These are phyloP conservation scores for Caretta caretta DNA, from an alignment of 2,113 vertebrate genomes.

Conservation along the genomic window DNA sequence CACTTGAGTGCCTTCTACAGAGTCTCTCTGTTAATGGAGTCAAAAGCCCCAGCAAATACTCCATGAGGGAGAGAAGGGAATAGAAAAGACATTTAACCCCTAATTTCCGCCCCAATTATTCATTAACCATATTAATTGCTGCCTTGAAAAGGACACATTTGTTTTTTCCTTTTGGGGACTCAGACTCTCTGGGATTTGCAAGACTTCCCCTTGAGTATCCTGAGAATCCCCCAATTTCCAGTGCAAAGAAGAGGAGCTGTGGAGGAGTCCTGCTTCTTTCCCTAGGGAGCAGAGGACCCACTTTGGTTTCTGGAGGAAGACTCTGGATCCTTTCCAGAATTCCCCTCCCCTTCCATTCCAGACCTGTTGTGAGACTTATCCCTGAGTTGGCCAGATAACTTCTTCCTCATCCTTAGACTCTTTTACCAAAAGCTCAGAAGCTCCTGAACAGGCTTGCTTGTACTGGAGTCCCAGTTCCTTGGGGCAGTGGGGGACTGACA, in stretches of 20 bases:
- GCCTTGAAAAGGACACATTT: neutral
- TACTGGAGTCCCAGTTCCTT: neutral
- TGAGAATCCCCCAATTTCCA: neutral
- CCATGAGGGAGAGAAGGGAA: neutral
- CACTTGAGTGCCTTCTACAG: neutral
- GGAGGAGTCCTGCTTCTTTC: neutral
- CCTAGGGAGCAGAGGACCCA: accelerated
- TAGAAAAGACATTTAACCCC: neutral
- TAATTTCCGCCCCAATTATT: too few relatives aligned
- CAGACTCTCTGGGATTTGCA: neutral
- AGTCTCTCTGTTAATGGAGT: neutral
- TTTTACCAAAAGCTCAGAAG: too few relatives aligned
- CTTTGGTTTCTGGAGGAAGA: too few relatives aligned
- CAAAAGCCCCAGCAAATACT: neutral
- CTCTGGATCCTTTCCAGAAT: too few relatives aligned
- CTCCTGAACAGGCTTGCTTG: neutral
- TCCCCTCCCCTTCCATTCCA: neutral
- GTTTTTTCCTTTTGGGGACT: neutral
- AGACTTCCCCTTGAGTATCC: too few relatives aligned
- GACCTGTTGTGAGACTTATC: neutral
- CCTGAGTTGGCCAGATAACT: neutral
- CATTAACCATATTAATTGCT: accelerated
- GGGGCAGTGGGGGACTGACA: neutral
- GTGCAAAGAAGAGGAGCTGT: neutral
- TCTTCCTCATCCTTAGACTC: too few relatives aligned